Evolutionary conservation across 2,888 invertebrate species (phyloP), one percentile per base, ranked within the genome.

Genomic region (Pheosia tremula): DNA sequence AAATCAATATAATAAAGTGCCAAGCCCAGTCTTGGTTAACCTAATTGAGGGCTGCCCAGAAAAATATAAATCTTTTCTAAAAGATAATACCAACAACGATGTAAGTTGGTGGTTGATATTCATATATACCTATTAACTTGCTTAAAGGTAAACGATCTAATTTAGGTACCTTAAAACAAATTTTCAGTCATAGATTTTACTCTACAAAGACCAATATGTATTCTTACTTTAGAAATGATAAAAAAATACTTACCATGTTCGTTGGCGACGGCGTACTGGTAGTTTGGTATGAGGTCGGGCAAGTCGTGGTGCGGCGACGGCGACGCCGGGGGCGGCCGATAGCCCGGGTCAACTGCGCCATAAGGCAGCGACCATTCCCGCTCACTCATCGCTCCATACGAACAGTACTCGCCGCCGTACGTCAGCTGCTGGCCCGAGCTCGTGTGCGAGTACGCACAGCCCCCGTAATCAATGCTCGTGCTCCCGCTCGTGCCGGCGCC

Each of bases 401-500:
- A 74, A 75, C 93, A 91, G 78, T 93, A 93, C 63, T 92, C 92
- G 37, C 94, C 90, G 61, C 94, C 88, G 74, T 91, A 91, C 39
- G 90, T 85, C 60, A 96, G 94, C 87, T 97, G 96, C 89, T 96
- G 94, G 61, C 88, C 95, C 80, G 85, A 97, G 96, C 91, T 97
- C 96, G 81, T 97, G 94, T 74, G 98, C 88, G 94, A 98, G 97
- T 67, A 99, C 96, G 72, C 99, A 92, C 36, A 99, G 96, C 77
- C 99, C 87, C 74, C 99, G 94, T 93, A 93, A 62, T 93, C 72
- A 97, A 90, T 75, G 37, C 88, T 64, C 0, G 86, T 71, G 0
- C 94, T 90, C 96, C 97, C 68, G 96, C 98, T 78, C 3, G 81
- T 72, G 3, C 84, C 84, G 0, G 82, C 76, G 0, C 87, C 83